Conservation (phyloP, 2,113 vertebrate genomes). For the Saiga tatarica region DNA sequence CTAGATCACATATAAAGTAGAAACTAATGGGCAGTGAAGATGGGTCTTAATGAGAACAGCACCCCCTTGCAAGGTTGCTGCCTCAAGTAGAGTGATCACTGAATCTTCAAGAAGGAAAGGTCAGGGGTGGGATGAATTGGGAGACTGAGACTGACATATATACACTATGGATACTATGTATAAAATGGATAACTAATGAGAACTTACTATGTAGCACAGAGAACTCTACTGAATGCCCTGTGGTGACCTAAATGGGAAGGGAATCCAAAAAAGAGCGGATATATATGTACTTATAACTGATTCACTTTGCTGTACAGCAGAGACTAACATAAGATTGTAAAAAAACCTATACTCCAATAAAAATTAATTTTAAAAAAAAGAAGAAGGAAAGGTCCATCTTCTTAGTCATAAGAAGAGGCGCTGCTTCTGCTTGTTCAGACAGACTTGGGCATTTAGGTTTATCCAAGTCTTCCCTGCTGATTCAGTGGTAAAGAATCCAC, state of each 20-base stretch:
- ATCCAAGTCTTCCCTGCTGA: background rate
- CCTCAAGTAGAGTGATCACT: background rate
- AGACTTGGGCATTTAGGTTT: background rate
- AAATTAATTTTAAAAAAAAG: background rate
- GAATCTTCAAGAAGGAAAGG: background rate
- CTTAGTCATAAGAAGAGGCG: background rate
- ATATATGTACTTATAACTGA: background rate
- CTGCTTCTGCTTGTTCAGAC: background rate
- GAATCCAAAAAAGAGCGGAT: background rate
- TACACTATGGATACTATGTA: background rate
- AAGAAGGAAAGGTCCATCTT: background rate
- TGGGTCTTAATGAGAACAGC: background rate
- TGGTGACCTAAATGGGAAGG: background rate
- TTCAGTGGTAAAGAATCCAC: background rate
- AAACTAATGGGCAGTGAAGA: background rate
- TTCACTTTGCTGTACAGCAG: background rate
- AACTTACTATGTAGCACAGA: background rate
- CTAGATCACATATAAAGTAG: background rate
- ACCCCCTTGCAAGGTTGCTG: background rate
- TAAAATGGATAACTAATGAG: background rate
- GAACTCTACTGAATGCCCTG: background rate
- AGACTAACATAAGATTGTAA: background rate
- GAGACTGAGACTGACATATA: background rate
- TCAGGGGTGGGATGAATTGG: background rate
- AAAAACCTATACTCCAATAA: background rate